Conservation (phyloP, 2,113 vertebrate genomes). For the Paraplagusia blochii region DNA sequence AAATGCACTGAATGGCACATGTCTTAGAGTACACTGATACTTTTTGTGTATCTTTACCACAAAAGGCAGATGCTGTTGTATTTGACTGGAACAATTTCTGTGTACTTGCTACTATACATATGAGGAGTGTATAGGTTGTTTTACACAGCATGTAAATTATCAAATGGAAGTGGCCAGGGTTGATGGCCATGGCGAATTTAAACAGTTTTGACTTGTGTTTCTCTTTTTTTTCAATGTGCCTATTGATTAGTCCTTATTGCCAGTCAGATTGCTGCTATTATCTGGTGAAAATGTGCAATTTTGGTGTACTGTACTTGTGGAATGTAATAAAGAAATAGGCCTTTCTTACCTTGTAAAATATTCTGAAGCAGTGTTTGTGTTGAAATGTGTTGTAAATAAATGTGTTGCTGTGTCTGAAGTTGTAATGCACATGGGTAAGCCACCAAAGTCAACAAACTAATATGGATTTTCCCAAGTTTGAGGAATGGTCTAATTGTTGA, state of each 20-base stretch:
- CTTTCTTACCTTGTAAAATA: slow-evolving; percentile 75
- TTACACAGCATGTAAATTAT: slow-evolving; percentile 63
- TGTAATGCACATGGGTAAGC: no score
- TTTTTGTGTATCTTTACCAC: neutral
- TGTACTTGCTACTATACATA: neutral
- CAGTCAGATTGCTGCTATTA: slow-evolving; percentile 78
- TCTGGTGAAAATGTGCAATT: slow-evolving; percentile 80
- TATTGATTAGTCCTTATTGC: slow-evolving; percentile 67
- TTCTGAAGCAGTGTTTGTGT: slow-evolving; percentile 12
- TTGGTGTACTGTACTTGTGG: slow-evolving; percentile 75
- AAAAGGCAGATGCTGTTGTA: slow-evolving; percentile 5
- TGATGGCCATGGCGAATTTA: slow-evolving; percentile 29
- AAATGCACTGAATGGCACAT: slow-evolving; percentile 35
- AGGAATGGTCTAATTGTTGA: no score
- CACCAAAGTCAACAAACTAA: no score
- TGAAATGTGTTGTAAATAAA: neutral
- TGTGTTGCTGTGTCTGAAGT: no score
- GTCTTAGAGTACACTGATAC: neutral
- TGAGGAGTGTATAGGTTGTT: slow-evolving; percentile 32
- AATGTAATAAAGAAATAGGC: slow-evolving; percentile 75
- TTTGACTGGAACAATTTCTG: slow-evolving; percentile 8
- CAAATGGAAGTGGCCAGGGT: slow-evolving; percentile 29
- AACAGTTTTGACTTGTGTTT: slow-evolving; percentile 36
- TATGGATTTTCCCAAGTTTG: no score
- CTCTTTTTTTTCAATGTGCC: slow-evolving; percentile 62